Base-by-base conservation (phyloP, 2,113 vertebrate genomes). In the Opisthocomus hoazin region DNA sequence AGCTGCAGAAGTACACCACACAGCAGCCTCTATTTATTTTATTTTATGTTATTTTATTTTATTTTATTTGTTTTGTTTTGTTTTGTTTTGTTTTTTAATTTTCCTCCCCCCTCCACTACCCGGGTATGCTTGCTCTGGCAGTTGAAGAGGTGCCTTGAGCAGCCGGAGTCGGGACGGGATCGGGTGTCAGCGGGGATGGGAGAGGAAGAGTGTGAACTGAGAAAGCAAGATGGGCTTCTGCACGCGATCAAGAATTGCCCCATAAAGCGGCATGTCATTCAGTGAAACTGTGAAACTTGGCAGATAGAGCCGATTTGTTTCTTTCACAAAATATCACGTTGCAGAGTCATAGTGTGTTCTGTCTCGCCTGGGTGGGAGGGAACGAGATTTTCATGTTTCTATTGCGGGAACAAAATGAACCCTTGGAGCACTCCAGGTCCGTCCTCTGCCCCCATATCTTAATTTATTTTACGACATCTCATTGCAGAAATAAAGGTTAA, bases 401-500 rank as follows among this genome's bases (percentile, higher is more conserved):
- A 6, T 34, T 75, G 85, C 14, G n/a, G 71, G 87, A 54, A 64
- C 65, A 64, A 94, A 86, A 41, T 16, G 6, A 68, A 65, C 27
- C 5, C 53, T 80, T 21, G n/a, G 22, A 56, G 87, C 36, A 1
- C n/a, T 66, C 41, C 41, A 39, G 84, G 83, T 85, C 83, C 84
- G 91, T 88, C 84, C 32, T 95, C 79, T 93, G 91, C 65, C 37
- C 37, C 58, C 4, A 3, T 34, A 16, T 73, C 82, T 90, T 64
- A 37, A 56, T 66, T 71, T 75, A 30, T 68, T 82, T 73, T 50
- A 34, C 4, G 16, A 6, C 22, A 74, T 84, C 34, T 64, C 39
- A 60, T 82, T 12, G n/a, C 75, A 91, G 76, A 89, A 96, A 75
- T 91, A 82, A 92, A 95, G 74, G 71, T 78, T 95, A 96, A 94